Conservation (phyloP, 2,888 invertebrate species). For the Seira sanloemensis region DNA sequence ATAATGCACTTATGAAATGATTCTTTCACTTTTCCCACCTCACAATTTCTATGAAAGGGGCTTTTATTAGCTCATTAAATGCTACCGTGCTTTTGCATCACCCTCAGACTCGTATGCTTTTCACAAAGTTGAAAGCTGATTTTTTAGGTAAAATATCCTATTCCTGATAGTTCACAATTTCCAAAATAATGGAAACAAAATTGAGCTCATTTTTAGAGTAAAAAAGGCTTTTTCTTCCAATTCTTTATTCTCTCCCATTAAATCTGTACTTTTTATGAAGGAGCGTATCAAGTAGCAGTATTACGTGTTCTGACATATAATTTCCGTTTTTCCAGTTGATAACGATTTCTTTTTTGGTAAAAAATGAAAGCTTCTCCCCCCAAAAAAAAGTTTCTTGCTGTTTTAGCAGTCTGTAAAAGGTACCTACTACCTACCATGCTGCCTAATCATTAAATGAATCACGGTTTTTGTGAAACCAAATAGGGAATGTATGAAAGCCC, state of each 20-base stretch:
- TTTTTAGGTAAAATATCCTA: conserved; percentile 2
- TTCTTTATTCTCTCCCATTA: not conserved
- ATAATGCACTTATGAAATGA: not conserved
- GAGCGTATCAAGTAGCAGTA: not conserved
- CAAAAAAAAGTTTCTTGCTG: not conserved
- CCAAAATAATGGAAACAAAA: conserved; percentile 27
- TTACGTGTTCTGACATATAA: conserved; percentile 25
- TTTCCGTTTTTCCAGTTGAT: conserved; percentile 7
- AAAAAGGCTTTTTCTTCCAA: not conserved
- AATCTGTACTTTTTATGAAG: not conserved
- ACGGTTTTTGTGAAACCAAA: not conserved
- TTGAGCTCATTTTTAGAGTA: not conserved
- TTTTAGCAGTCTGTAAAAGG: not conserved
- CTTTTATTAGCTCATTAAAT: conserved; percentile 50
- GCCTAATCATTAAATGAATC: conserved; percentile 16
- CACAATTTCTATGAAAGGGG: not conserved
- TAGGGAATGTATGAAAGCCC: conserved; percentile 7
- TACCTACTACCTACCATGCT: no score
- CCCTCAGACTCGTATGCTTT: conserved; percentile 13
- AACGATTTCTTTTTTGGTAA: not conserved
- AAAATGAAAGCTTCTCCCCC: not conserved
- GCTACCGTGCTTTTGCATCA: not conserved
- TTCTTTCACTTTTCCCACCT: not conserved
- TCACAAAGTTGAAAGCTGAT: conserved; percentile 23
- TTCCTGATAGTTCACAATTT: conserved; percentile 10